A percentile compares a stretch with the other conserved stretches of the same genome.
Evolutionary conservation across 2,888 invertebrate species (phyloP).

Genomic region (Zeuzera pyrina): DNA sequence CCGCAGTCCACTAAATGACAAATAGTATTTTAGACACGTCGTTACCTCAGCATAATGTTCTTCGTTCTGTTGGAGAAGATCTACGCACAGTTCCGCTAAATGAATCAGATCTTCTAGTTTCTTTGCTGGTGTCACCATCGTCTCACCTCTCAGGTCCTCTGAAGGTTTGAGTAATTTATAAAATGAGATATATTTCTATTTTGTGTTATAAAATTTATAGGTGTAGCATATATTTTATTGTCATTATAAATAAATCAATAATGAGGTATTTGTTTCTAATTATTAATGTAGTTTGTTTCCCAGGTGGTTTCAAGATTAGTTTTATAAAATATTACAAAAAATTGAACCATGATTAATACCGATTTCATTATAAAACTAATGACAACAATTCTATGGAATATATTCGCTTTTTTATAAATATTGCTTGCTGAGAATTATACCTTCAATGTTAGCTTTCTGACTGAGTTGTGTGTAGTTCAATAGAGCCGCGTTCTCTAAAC

Average conservation of each 20-base stretch:
- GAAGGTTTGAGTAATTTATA: slow-evolving; percentile 14
- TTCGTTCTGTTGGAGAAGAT: slow-evolving; percentile 98
- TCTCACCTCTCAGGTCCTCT: slow-evolving; percentile 89
- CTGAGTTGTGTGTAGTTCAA: slow-evolving; percentile 97
- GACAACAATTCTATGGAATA: too few species aligned
- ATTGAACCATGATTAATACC: too few species aligned
- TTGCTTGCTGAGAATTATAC: too few species aligned
- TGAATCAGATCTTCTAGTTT: slow-evolving; percentile 97
- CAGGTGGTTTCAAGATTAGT: neutral
- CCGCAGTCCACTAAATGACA: too few species aligned
- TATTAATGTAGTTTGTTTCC: neutral
- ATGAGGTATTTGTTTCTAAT: neutral
- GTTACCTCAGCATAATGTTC: slow-evolving; percentile 99
- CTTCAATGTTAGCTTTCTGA: slow-evolving; percentile 98
- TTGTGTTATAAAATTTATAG: neutral
- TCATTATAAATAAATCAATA: neutral
- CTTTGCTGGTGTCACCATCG: slow-evolving; percentile 87
- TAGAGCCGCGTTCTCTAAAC: slow-evolving; percentile 97
- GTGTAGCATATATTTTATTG: too few species aligned
- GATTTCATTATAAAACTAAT: too few species aligned
- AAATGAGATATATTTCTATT: neutral
- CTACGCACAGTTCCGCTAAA: slow-evolving; percentile 97
- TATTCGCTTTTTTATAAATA: too few species aligned
- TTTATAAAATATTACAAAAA: too few species aligned
- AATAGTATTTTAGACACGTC: slow-evolving; percentile 1